Evolutionary conservation across 2,888 invertebrate species (phyloP), one percentile per base, ranked within the genome.

Genomic region (Blomia tropicalis): DNA sequence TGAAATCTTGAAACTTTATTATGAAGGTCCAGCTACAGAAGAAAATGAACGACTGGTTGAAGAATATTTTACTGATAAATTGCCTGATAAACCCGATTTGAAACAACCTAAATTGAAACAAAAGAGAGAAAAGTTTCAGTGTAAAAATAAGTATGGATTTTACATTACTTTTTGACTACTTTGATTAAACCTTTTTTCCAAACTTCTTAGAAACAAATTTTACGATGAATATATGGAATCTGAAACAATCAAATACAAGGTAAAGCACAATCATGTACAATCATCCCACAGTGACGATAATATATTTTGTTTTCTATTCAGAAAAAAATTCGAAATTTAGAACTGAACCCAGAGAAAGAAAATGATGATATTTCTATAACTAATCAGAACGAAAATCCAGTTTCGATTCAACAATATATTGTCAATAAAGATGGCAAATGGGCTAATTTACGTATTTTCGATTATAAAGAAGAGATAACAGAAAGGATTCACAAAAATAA

Each of bases 401-500:
- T 11, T 27, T 11, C n/a, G 7, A 19, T 14, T 27, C 7, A 47
- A 27, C 7, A 47, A 22, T 47, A 11, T 27, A 47, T 47, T 27
- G n/a, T 47, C 22, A 47, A 27, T n/a, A 47, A 47, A 27, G 14
- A n/a, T 22, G 51, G 51, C 51, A 47, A 27, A 11, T 47, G 51
- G 51, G 51, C 51, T 14, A 47, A 47, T 22, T 27, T 47, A 27
- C n/a, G 51, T n/a, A 47, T 47, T 27, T n/a, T 47, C 22, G 51
- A 36, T 19, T 47, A 64, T 30, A 41, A 51, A 23, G 31, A 56
- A 5, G 5, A 86, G 80, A 86, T 93, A 61, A 67, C 90, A 2
- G 73, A 79, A 2, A 77, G 79, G 58, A 80, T 93, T 11, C 76
- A 79, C 22, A 77, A 78, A 1, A 83, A 82, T 71, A 80, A 82